These are phyloP conservation scores for Planiliza haematocheilus DNA, from an alignment of 2,113 vertebrate genomes.

Conservation along the genomic window DNA sequence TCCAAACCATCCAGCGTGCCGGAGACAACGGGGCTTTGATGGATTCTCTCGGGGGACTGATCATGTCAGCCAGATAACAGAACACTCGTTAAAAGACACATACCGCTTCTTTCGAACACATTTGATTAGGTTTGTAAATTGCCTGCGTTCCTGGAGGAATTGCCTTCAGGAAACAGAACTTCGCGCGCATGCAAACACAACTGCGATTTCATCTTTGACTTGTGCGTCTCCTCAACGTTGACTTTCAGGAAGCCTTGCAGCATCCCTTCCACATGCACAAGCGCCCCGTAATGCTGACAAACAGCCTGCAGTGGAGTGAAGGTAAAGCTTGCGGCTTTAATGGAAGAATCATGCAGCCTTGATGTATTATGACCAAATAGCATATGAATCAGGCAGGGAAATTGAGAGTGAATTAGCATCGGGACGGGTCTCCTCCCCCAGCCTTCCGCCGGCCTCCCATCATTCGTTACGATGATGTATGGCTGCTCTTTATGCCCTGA, in stretches of 20 bases:
- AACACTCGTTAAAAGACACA: slow-evolving; percentile 67
- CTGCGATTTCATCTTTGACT: too few relatives aligned
- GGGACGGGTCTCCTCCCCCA: slow-evolving; percentile 69
- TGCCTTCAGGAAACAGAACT: slow-evolving; percentile 54
- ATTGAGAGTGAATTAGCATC: slow-evolving; percentile 77
- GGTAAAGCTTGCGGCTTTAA: slow-evolving; percentile 60
- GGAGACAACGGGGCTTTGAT: slow-evolving; percentile 74
- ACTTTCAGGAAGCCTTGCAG: slow-evolving; percentile 41
- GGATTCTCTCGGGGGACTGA: slow-evolving; percentile 75
- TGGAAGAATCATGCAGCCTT: slow-evolving; percentile 73
- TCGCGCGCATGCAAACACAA: too few relatives aligned
- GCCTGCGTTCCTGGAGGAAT: slow-evolving; percentile 56
- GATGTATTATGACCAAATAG: slow-evolving; percentile 74
- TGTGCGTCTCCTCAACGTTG: slow-evolving; percentile 33
- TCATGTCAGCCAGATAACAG: slow-evolving; percentile 71
- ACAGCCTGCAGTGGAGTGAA: slow-evolving; percentile 54
- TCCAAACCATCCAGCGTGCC: slow-evolving; percentile 65
- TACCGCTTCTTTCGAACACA: slow-evolving; percentile 70
- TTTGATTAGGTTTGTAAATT: slow-evolving; percentile 76
- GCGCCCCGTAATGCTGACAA: slow-evolving; percentile 59
- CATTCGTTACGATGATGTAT: slow-evolving; percentile 82
- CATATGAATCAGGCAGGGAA: slow-evolving; percentile 76
- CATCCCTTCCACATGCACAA: slow-evolving; percentile 46
- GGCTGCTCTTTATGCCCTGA: slow-evolving; percentile 76
- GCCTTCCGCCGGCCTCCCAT: slow-evolving; percentile 68